Evolutionary conservation across 2,113 vertebrate genomes (phyloP).

Genomic region (Entomyzon cyanotis): DNA sequence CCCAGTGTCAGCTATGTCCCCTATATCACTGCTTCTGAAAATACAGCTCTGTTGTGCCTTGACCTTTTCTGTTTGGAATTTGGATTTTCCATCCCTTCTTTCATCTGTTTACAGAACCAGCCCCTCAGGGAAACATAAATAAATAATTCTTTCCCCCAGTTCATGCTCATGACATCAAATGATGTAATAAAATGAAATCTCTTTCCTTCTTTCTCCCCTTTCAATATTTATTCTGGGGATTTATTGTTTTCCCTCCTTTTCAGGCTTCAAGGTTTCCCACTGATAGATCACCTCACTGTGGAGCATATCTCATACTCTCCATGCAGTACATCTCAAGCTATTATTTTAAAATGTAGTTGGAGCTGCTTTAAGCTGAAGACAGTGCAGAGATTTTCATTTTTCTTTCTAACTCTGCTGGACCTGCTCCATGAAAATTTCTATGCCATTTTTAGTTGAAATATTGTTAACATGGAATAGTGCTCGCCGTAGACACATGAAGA

Average conservation of each 20-base stretch:
- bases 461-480: background rate
- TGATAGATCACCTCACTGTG: conserved; percentile 27
- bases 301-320: conserved; percentile 29
- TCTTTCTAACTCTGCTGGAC: background rate
- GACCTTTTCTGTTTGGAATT: background rate
- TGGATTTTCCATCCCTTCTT: background rate
- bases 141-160: conserved; percentile 16
- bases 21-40: background rate
- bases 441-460: background rate
- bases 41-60: background rate
- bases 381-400: background rate
- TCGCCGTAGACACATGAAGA: background rate
- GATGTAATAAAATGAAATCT: conserved; percentile 44
- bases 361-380: conserved; percentile 19
- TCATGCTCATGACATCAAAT: conserved; percentile 23
- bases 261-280: conserved; percentile 37
- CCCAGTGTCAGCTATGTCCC: background rate
- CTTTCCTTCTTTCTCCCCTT: conserved; percentile 15
- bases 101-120: conserved; percentile 12
- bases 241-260: conserved; percentile 21
- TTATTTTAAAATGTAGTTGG: conserved; percentile 38
- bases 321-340: background rate
- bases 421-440: background rate
- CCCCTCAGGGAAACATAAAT: background rate
- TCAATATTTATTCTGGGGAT: conserved; percentile 43